Evolutionary conservation across 1,140 invertebrate species (phyloP), one percentile per base, ranked within the genome.

Genomic region (Diabrotica virgifera): DNA sequence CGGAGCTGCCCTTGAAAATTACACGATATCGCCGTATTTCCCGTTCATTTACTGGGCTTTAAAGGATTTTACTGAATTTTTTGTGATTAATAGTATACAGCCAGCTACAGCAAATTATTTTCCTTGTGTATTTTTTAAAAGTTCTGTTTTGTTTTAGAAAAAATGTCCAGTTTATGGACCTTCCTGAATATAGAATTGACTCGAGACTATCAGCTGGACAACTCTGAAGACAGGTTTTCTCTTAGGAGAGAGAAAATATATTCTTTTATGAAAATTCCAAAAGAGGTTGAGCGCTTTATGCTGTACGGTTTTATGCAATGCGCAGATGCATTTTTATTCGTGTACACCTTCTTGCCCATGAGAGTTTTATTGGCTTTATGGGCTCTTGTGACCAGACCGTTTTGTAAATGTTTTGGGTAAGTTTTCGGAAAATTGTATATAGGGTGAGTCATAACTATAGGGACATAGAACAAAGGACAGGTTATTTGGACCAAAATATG

Each of bases 251-350:
- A 98, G 76, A 96, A 98, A 82, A 93, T 99, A 52, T 98, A 98
- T 78, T 95, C 94, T 0, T 99, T 99, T 80, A 91, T 99, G 81
- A 93, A 92, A 82, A 98, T 99, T 74, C 97, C 97, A 0, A 85
- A 88, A 72, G 95, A 98, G 80, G 82, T 94, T 14, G 93, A 95
- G 77, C 92, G 92, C 67, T 98, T 99, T 78, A 94, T 98, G 88
- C 84, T 86, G 0, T 99, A 96, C 86, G 97, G 97, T 50, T 97
- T 98, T 77, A 91, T 98, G 76, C 92, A 93, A 80, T 99, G 97
- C 83, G 89, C 94, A n/a, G 97, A 99, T 83, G 96, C 96, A 35
- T 97, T 99, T 80, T 84, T 99, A 53, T 99, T 96, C 84, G 89
- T 99, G 50, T 98, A 98, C 78, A 99, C 97, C 59, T 98, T 99